Evolutionary conservation across 2,888 invertebrate species (phyloP), one percentile per base, ranked within the genome.

Genomic region (Cryptosula pallasiana): DNA sequence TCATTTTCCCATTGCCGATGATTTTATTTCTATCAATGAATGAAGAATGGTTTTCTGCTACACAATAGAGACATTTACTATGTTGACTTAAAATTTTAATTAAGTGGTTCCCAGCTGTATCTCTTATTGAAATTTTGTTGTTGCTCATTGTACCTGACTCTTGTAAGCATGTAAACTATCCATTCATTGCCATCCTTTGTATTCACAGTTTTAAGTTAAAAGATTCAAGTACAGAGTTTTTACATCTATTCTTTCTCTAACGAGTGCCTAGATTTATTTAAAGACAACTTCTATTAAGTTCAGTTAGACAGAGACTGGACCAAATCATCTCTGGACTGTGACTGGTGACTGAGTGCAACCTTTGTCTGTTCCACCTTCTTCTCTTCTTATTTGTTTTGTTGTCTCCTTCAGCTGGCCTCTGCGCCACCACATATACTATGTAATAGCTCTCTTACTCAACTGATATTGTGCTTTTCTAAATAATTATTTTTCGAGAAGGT

Each of bases 11-110:
- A 63, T 63, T 34, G 34, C 27, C 32, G 29, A 63, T 16, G 25
- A 27, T 63, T 63, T n/a, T n/a, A n/a, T n/a, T n/a, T 63, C 29
- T 34, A 32, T 27, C 45, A 20, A 45, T 45, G 45, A 45, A 20
- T 45, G 20, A 45, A 45, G 45, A 45, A 20, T 20, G 20, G 20
- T 45, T 20, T 45, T 45, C 45, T 45, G 45, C 32, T 29, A 34
- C 27, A 32, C 32, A 63, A 63, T 29, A 27, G 32, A 63, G 3
- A 20, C 20, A 27, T 27, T 63, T 63, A 32, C 63, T 63, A 29
- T 63, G 32, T 63, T 63, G 63, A 63, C 63, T 63, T 63, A 63
- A 63, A 63, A 63, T 63, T 63, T 27, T 63, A 63, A 63, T 63
- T 63, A 63, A 63, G 63, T 63, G 32, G 25, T 63, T 27, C 25